Base-by-base conservation (phyloP, 2,888 invertebrate genomes). In the Coelopa pilipes region DNA sequence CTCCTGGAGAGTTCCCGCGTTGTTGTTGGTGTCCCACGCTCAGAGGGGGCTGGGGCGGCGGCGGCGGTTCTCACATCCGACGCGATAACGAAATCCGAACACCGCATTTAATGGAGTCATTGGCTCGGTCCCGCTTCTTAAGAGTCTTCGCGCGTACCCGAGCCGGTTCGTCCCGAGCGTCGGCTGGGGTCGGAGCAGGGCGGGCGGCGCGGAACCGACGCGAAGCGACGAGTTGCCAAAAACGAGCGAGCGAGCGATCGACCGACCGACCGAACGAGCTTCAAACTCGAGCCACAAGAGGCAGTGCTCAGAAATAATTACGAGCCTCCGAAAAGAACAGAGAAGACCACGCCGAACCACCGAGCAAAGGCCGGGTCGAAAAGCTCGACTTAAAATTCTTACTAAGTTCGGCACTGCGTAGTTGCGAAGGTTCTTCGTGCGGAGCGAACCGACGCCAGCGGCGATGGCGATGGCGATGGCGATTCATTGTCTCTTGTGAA, bases 101-200 rank as follows among this genome's bases (percentile, higher is more conserved):
- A 76, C 76, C 77, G 78, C 76, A 77, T 78, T 81, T 79, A 81
- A 83, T 83, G 81, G 81, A 82, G 83, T 81, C 83, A 81, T 83
- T 82, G 81, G 77, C 78, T 79, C 71, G 77, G 76, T 78, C 74
- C 24, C 69, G 47, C 53, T 62, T 53, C 45, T 63, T 63, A 50
- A 59, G 49, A 65, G 67, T 66, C 53, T 67, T 59, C 53, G 24
- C 62, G 45, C 62, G 62, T 63, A 50, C 15, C 65, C 50, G 24
- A 34, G 4, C 34, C 34, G 34, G 34, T 34, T 7, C 34, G 66
- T 78, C 45, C 19, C 45, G n/a, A n/a, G n/a, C n/a, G n/a, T n/a
- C n/a, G n/a, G n/a, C n/a, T n/a, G n/a, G n/a, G n/a, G n/a, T n/a
- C n/a, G n/a, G n/a, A n/a, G n/a, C n/a, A n/a, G n/a, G n/a, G n/a